Conservation (phyloP, 2,888 invertebrate genomes). For the Troilus luridus region DNA sequence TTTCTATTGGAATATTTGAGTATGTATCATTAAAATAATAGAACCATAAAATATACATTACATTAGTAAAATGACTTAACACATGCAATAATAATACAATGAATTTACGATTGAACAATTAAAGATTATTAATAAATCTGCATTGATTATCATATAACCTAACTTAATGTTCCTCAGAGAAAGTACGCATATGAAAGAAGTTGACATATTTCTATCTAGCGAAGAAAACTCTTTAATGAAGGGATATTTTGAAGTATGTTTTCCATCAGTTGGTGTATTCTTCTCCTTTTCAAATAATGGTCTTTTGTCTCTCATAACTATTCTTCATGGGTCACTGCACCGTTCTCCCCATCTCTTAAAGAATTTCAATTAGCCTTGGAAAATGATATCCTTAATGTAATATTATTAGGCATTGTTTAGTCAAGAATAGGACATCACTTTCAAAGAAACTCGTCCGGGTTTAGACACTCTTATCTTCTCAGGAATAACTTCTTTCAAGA, state of each 20-base stretch:
- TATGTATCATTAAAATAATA: too few relatives aligned
- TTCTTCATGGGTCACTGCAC: constrained; percentile 24
- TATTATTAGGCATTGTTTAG: constrained; percentile 39
- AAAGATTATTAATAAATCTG: not conserved
- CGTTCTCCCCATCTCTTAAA: constrained; percentile 3
- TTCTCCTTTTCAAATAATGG: not conserved
- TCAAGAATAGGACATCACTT: not conserved
- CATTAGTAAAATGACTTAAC: too few relatives aligned
- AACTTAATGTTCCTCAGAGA: not conserved
- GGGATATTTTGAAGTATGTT: constrained; percentile 11
- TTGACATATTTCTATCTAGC: not conserved
- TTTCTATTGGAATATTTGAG: too few relatives aligned
- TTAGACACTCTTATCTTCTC: constrained; percentile 1
- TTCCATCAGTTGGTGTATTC: constrained; percentile 46
- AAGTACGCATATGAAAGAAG: not conserved
- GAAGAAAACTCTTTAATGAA: not conserved
- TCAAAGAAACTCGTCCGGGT: constrained; percentile 10
- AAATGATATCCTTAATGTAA: constrained; percentile 47
- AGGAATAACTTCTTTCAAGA: constrained; percentile 13
- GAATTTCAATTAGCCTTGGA: constrained; percentile 46
- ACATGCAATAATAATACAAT: too few relatives aligned
- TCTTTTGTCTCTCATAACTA: constrained; percentile 8
- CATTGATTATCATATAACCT: not conserved
- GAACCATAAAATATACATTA: too few relatives aligned
- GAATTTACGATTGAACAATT: not conserved